These are phyloP conservation scores for Odocoileus virginianus DNA, from an alignment of 2,113 vertebrate species.

Conservation along the genomic window DNA sequence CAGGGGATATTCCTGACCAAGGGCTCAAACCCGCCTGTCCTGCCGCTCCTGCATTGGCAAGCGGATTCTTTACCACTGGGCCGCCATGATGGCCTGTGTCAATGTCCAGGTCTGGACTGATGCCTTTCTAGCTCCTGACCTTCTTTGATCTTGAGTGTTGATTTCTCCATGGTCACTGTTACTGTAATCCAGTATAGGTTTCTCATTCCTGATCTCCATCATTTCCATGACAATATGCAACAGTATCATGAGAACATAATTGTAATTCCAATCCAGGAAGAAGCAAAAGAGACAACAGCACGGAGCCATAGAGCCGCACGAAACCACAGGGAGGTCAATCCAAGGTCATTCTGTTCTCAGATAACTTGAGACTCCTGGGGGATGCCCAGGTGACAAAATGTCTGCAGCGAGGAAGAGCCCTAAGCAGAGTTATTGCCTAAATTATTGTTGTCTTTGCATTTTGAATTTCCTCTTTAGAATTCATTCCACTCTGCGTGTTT, in stretches of 20 bases:
- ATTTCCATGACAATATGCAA: not conserved
- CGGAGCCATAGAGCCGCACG: not conserved
- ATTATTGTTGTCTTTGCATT: not conserved
- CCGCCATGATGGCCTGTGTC: rapidly evolving
- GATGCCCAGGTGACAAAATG: not conserved
- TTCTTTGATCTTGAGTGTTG: not conserved
- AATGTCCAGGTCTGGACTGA: not conserved
- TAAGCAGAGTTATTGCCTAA: not conserved
- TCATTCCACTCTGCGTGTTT: not conserved
- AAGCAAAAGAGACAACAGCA: not conserved
- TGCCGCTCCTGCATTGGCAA: not conserved
- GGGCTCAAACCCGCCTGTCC: not conserved
- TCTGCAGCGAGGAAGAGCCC: not conserved
- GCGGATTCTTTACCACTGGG: not conserved
- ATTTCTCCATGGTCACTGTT: not conserved
- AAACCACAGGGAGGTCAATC: not conserved
- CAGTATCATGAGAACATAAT: not conserved
- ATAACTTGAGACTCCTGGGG: not conserved
- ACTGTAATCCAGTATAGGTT: rapidly evolving
- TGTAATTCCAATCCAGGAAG: not conserved
- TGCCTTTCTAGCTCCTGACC: too few relatives aligned
- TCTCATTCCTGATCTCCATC: not conserved
- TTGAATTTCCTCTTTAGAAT: not conserved
- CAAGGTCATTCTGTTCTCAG: not conserved
- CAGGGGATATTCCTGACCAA: not conserved